A percentile compares a stretch with the other conserved stretches of the same genome.
phyloP scores from a whole-genome alignment of 2,888 invertebrate species.

The Plusia festucae region DNA sequence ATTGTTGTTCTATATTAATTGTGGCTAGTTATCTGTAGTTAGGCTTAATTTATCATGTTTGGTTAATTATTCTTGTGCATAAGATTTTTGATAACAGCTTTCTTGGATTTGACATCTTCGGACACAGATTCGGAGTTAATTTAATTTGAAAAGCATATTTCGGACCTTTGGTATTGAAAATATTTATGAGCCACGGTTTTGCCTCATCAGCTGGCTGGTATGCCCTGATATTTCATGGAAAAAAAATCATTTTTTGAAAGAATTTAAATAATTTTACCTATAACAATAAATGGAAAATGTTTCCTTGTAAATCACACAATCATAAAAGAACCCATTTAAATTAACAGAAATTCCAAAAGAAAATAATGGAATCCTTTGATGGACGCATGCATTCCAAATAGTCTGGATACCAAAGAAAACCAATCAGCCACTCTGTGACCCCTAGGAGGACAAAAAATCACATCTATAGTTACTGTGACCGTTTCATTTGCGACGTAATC shows the following conservation, averaged over 20 bases:
- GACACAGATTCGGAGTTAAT: constrained; percentile 13
- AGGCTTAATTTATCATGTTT: constrained; percentile 39
- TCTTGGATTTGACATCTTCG: neutral
- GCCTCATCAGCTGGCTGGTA: neutral
- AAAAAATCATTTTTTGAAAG: too few relatives aligned
- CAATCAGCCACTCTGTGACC: constrained; percentile 58
- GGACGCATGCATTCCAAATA: constrained; percentile 32
- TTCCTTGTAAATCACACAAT: too few relatives aligned
- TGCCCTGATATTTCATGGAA: too few relatives aligned
- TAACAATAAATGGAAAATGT: too few relatives aligned
- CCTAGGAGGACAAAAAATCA: constrained; percentile 62
- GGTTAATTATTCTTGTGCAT: constrained; percentile 8
- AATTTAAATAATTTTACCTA: too few relatives aligned
- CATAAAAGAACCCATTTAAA: constrained; percentile 21
- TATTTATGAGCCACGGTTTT: neutral
- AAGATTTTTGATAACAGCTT: constrained; percentile 31
- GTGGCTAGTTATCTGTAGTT: constrained; percentile 60
- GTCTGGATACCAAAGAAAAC: constrained; percentile 50
- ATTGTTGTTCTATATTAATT: constrained; percentile 72
- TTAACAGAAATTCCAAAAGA: constrained; percentile 28
- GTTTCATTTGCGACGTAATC: constrained; percentile 79
- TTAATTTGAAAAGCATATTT: neutral
- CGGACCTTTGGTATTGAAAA: neutral
- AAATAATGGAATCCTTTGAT: constrained; percentile 46
- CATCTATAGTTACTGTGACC: constrained; percentile 63